These are phyloP conservation scores for Cephalopholis sonnerati DNA, from an alignment of 2,113 vertebrate genomes.

Conservation along the genomic window DNA sequence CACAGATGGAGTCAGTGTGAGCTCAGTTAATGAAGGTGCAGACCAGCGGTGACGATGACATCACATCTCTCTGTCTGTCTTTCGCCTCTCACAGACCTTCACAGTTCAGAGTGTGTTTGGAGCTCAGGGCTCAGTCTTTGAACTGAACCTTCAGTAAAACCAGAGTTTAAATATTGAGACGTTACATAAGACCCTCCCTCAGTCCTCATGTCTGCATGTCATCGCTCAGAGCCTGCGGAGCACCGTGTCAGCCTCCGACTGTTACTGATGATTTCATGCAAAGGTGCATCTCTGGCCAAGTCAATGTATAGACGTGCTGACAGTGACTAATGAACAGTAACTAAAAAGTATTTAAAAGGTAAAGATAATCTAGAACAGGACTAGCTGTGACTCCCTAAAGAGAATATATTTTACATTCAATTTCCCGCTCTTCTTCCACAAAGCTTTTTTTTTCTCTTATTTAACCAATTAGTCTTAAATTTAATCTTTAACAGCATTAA, in stretches of 20 bases:
- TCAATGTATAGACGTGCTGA: background rate
- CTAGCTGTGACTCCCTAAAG: too few relatives aligned
- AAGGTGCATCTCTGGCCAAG: background rate
- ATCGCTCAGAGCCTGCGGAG: background rate
- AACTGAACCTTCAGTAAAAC: background rate
- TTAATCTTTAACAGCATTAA: too few relatives aligned
- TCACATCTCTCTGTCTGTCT: background rate
- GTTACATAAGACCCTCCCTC: slow-evolving; percentile 16
- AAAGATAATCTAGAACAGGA: background rate
- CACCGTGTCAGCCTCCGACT: background rate
- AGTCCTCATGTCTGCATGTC: background rate
- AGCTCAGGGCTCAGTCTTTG: background rate
- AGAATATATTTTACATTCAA: background rate
- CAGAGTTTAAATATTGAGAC: background rate
- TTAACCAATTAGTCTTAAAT: too few relatives aligned
- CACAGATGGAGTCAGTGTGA: background rate
- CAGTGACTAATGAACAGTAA: background rate
- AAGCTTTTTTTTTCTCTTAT: too few relatives aligned
- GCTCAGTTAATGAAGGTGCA: background rate
- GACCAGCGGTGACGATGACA: background rate
- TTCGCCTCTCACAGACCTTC: background rate
- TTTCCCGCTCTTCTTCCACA: background rate
- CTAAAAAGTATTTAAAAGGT: background rate
- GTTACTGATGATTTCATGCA: background rate
- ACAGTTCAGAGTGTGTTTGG: background rate